Percentiles rank a stretch among this genome's conserved stretches.
These are phyloP conservation scores for Drosophila littoralis DNA, from an alignment of 1,140 invertebrate species.

Conservation along the genomic window DNA sequence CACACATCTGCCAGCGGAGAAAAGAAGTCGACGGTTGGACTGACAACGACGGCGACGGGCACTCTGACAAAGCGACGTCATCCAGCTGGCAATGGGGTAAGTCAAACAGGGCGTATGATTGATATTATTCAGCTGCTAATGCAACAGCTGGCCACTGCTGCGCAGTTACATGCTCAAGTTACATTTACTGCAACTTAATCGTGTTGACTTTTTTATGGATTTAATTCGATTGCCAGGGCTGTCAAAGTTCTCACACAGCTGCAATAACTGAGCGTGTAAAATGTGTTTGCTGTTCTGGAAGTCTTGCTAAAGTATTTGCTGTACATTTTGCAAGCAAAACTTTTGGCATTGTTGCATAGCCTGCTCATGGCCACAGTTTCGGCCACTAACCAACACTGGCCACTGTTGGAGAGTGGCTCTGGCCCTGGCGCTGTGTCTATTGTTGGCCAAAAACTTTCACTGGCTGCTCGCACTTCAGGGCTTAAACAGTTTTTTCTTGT, in stretches of 20 bases:
- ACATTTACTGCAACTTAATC: conserved; percentile 36
- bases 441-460: conserved; percentile 53
- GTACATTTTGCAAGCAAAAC: conserved; percentile 38
- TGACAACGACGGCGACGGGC: conserved; percentile 13
- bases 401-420: not conserved
- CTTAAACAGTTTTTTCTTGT: conserved; percentile 51
- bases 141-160: conserved; percentile 30
- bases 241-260: conserved; percentile 32
- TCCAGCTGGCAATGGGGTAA: conserved; percentile 59
- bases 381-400: conserved; percentile 16
- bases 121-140: conserved; percentile 56
- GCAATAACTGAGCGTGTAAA: conserved; percentile 20
- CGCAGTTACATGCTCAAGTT: conserved; percentile 20
- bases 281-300: conserved; percentile 34
- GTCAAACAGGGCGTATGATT: conserved; percentile 71
- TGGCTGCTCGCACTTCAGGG: conserved; percentile 58
- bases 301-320: conserved; percentile 53
- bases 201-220: conserved; percentile 65
- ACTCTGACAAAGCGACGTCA: conserved; percentile 45
- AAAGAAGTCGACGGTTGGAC: conserved; percentile 2
- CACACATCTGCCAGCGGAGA: not conserved
- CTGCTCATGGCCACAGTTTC: conserved; percentile 31
- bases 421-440: not conserved
- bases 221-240: conserved; percentile 57
- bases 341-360: conserved; percentile 61